Evolutionary conservation across 1,140 invertebrate species (phyloP).

Genomic region (Eubasilissa regina): DNA sequence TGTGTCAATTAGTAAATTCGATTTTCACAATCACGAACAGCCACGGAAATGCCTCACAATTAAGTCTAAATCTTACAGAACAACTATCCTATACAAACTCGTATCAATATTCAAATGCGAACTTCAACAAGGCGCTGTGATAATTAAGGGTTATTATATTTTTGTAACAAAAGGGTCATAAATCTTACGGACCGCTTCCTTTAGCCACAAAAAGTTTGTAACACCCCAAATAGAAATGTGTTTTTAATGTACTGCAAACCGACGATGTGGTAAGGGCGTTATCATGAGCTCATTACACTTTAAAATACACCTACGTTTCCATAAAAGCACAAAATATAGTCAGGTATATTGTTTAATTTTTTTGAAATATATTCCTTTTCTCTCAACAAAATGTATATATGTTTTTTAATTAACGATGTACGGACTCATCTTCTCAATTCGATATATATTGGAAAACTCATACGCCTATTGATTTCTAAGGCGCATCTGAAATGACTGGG

Average conservation of each 20-base stretch:
- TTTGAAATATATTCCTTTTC: not conserved
- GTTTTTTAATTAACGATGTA: constrained; percentile 1
- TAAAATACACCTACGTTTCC: not conserved
- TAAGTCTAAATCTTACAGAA: not conserved
- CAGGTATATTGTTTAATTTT: constrained; percentile 1
- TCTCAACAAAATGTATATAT: not conserved
- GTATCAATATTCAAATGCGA: constrained; percentile 60
- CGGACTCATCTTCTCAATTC: too few species aligned
- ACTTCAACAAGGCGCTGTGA: constrained; percentile 59
- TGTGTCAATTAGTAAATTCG: constrained; percentile 26
- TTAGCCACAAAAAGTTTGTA: constrained; percentile 46
- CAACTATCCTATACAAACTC: constrained; percentile 34
- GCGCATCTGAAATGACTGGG: too few species aligned
- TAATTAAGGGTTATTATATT: constrained; percentile 61
- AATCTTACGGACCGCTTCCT: constrained; percentile 59
- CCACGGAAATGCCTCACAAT: not conserved
- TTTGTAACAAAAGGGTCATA: constrained; percentile 58
- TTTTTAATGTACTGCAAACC: constrained; percentile 59
- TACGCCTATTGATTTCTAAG: too few species aligned
- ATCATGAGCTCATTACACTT: constrained; percentile 57
- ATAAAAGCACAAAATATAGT: constrained; percentile 24
- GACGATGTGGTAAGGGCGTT: constrained; percentile 46
- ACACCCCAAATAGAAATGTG: constrained; percentile 57
- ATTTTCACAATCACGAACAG: constrained; percentile 10
- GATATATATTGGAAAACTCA: too few species aligned